Percentiles rank a stretch among this genome's conserved stretches.
Evolutionary conservation across 53 echinoderm and acorn worm genomes (phyloP).

Genomic region (Patiria pectinifera): DNA sequence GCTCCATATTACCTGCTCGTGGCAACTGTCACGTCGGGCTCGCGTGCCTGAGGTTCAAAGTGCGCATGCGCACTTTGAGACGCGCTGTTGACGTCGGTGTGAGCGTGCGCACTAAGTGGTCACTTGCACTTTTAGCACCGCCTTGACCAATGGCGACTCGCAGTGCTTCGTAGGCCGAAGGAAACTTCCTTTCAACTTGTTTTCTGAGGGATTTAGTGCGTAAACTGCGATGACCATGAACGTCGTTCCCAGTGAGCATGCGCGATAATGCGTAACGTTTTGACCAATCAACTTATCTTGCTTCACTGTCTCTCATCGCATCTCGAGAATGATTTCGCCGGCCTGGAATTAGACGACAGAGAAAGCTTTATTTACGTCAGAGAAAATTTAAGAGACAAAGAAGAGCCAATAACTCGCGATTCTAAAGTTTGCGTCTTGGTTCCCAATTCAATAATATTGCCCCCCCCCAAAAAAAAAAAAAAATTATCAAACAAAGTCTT

Average conservation of each 20-base stretch:
- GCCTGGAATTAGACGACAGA: too few species aligned
- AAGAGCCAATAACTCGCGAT: too few species aligned
- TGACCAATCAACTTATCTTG: too few species aligned
- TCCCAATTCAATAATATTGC: too few species aligned
- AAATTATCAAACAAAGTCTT: too few species aligned
- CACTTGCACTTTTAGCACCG: conserved; percentile 20
- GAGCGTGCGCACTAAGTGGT: conserved; percentile 7
- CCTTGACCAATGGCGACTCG: conserved; percentile 9
- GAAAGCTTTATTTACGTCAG: too few species aligned
- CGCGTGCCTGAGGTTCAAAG: not conserved
- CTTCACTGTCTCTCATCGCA: too few species aligned
- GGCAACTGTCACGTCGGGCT: not conserved
- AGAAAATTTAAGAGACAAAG: too few species aligned
- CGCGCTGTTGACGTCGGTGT: not conserved
- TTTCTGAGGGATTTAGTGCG: not conserved
- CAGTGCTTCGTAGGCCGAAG: not conserved
- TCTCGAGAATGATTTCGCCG: too few species aligned
- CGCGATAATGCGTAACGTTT: too few species aligned
- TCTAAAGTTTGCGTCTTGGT: too few species aligned
- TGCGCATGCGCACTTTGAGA: conserved; percentile 29
- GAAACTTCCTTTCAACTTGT: not conserved
- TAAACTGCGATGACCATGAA: not conserved
- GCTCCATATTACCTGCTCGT: not conserved
- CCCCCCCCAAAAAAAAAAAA: too few species aligned
- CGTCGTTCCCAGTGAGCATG: not conserved